A percentile compares a stretch with the other conserved stretches of the same genome.
Conservation (phyloP, 2,797 vertebrate genomes). For the Loriculus beryllinus region DNA sequence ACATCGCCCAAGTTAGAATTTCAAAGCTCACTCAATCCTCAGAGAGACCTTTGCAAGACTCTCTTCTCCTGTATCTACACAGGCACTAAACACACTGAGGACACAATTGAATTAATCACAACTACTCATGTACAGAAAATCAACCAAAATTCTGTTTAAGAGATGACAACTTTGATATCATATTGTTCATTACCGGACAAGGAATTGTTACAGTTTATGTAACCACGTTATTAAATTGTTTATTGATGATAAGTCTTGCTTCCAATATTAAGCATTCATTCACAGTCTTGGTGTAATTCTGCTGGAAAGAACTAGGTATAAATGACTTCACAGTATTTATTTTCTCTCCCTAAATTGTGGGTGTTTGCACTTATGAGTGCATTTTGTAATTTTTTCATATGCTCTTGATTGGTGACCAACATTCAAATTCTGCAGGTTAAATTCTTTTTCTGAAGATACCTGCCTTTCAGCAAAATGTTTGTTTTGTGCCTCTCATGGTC, state of each 20-base stretch:
- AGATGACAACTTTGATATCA: slow-evolving; percentile 51
- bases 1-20: slow-evolving; percentile 38
- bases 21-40: slow-evolving; percentile 28
- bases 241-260: background rate
- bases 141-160: background rate
- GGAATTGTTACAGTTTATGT: slow-evolving; percentile 8
- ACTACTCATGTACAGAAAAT: slow-evolving; percentile 15
- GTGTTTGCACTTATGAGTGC: background rate
- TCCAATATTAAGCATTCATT: background rate
- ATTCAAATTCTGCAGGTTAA: background rate
- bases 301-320: background rate
- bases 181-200: slow-evolving; percentile 21
- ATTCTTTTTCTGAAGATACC: background rate
- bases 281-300: background rate
- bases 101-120: slow-evolving; percentile 31
- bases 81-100: background rate
- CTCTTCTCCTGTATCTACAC: slow-evolving; percentile 2
- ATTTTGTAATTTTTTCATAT: background rate
- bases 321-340: background rate
- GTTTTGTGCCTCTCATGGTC: background rate
- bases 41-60: slow-evolving; percentile 22
- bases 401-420: background rate
- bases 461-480: background rate
- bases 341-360: background rate
- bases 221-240: slow-evolving; percentile 32